phyloP scores from a whole-genome alignment of 2,888 invertebrate genomes.

The Colostygia pectinataria region DNA sequence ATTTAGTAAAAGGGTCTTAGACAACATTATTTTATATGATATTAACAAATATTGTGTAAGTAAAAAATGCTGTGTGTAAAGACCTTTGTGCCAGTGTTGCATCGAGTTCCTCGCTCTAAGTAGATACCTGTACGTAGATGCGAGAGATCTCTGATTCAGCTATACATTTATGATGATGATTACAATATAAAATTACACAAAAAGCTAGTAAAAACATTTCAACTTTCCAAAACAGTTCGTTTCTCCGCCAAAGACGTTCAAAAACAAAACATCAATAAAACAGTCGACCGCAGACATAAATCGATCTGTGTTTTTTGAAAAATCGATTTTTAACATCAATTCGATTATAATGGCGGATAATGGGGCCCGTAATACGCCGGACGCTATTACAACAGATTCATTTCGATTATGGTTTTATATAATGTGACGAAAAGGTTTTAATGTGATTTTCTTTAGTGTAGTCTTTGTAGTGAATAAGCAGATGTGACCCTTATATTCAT shows the following conservation, averaged over 20 bases:
- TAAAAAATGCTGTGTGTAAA: no score
- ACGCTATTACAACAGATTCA: conserved; percentile 36
- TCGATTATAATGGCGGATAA: conserved; percentile 57
- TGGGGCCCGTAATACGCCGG: conserved; percentile 42
- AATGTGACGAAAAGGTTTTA: conserved; percentile 33
- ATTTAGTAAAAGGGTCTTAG: no score
- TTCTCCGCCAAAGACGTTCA: conserved; percentile 17
- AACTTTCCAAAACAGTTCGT: conserved; percentile 9
- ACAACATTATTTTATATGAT: no score
- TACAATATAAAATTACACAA: not conserved
- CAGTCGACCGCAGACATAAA: conserved; percentile 60
- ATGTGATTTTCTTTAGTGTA: conserved; percentile 17
- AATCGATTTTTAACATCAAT: conserved; percentile 54
- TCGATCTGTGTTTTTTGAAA: conserved; percentile 57
- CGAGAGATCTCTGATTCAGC: no score
- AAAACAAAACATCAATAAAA: conserved; percentile 50
- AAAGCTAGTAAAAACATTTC: not conserved
- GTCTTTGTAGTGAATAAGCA: no score
- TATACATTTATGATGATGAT: no score
- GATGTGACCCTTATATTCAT: no score
- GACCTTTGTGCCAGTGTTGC: no score
- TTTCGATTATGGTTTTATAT: conserved; percentile 41
- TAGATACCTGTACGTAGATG: no score
- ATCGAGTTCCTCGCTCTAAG: no score
- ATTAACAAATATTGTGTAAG: no score